Conservation (phyloP, 2,888 invertebrate genomes). For the Xanthorhoe spadicearia region DNA sequence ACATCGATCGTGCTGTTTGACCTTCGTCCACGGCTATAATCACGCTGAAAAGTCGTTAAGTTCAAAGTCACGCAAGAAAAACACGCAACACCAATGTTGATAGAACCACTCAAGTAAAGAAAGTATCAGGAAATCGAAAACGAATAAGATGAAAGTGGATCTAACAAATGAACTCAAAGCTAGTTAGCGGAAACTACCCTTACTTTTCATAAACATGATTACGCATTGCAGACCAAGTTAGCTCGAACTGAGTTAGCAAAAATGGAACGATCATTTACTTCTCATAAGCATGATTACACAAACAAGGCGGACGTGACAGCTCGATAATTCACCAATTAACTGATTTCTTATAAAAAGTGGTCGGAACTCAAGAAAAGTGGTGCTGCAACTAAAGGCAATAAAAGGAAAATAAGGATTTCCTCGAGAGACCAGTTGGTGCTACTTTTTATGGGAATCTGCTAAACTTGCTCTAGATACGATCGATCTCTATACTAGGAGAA, state of each 20-base stretch:
- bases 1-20: conserved; percentile 22
- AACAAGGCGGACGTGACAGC: conserved; percentile 33
- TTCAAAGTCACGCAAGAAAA: conserved; percentile 26
- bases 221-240: too few species aligned
- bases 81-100: conserved; percentile 8
- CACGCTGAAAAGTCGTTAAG: conserved; percentile 22
- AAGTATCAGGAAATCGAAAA: conserved; percentile 1
- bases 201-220: conserved; percentile 4
- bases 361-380: conserved; percentile 38
- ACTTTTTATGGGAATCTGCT: conserved; percentile 35
- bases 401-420: conserved; percentile 50
- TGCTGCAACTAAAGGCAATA: conserved; percentile 33
- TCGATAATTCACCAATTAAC: conserved; percentile 39
- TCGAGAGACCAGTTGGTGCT: conserved; percentile 35
- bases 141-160: conserved; percentile 4
- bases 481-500: conserved; percentile 19
- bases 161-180: conserved; percentile 10
- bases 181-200: conserved; percentile 9
- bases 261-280: too few species aligned
- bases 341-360: conserved; percentile 38
- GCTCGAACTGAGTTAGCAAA: too few species aligned
- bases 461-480: conserved; percentile 28
- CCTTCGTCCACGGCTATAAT: conserved; percentile 18
- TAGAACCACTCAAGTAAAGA: conserved; percentile 5
- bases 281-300: conserved; percentile 32